Percentiles rank a stretch among this genome's conserved stretches.
These are phyloP conservation scores for Psephotus haematonotus DNA, from an alignment of 2,113 vertebrate genomes.

Conservation along the genomic window DNA sequence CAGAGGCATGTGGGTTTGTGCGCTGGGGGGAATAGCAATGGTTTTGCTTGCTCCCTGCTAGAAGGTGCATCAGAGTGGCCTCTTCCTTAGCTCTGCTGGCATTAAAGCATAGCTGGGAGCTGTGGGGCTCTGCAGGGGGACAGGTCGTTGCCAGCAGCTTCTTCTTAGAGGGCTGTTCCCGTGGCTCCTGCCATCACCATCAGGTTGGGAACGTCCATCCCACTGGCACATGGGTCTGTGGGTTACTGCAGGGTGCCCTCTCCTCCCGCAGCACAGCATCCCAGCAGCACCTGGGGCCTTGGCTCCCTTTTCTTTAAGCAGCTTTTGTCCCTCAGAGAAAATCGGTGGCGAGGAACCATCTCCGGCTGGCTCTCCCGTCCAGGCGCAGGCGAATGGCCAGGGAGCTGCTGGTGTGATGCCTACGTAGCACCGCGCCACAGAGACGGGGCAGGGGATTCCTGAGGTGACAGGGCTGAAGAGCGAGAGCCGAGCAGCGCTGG, in stretches of 20 bases:
- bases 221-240: fast-evolving
- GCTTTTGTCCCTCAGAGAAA: constrained; percentile 27
- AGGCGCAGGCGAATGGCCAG: neutral
- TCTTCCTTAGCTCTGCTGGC: neutral
- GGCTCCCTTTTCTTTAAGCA: neutral
- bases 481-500: neutral
- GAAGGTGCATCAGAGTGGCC: neutral
- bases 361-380: neutral
- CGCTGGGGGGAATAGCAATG: fast-evolving
- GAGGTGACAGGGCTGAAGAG: constrained; percentile 10
- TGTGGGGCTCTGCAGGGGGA: neutral
- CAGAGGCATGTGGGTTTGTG: fast-evolving
- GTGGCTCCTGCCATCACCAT: neutral
- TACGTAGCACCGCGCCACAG: constrained; percentile 39
- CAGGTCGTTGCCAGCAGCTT: neutral
- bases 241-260: neutral
- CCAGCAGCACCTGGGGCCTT: neutral
- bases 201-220: neutral
- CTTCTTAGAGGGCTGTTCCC: neutral
- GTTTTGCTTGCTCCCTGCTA: fast-evolving
- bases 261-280: neutral
- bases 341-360: neutral
- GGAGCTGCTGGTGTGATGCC: constrained; percentile 48
- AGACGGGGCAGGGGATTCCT: constrained; percentile 22
- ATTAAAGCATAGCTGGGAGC: fast-evolving